phyloP scores from a whole-genome alignment of 2,113 vertebrate species.

The Acinonyx jubatus region DNA sequence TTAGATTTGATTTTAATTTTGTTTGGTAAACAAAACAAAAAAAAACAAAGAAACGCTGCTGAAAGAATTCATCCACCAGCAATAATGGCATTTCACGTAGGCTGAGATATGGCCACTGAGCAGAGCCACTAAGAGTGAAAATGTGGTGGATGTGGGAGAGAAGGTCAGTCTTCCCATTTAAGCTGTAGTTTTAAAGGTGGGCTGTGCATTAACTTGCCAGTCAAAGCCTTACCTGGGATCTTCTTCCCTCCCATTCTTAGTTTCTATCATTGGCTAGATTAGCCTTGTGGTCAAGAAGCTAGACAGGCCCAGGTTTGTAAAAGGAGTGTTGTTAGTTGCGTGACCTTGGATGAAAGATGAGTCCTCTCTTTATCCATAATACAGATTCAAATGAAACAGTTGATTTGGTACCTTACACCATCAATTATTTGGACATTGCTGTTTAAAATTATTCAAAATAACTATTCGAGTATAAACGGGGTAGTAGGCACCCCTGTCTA shows the following conservation, averaged over 20 bases:
- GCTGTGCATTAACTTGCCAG: neutral
- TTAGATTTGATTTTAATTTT: constrained; percentile 17
- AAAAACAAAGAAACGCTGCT: neutral
- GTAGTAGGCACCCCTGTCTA: neutral
- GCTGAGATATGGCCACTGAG: neutral
- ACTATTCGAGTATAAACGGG: neutral
- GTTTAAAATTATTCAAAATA: neutral
- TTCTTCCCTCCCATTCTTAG: neutral
- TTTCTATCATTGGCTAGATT: neutral
- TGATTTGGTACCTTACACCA: neutral
- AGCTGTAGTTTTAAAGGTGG: constrained; percentile 1
- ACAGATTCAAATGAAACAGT: neutral
- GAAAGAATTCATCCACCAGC: neutral
- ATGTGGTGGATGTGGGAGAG: neutral
- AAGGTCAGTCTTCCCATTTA: neutral
- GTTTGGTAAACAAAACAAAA: neutral
- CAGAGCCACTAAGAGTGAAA: neutral
- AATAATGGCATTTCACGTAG: neutral
- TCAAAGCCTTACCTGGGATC: neutral
- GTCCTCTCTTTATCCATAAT: neutral
- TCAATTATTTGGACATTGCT: neutral
- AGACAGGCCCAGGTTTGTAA: neutral
- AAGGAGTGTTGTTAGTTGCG: neutral
- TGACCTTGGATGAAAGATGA: constrained; percentile 9
- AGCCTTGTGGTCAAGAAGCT: neutral